These are phyloP conservation scores for Cirrhinus molitorella DNA, from an alignment of 2,797 vertebrate genomes.

Conservation along the genomic window DNA sequence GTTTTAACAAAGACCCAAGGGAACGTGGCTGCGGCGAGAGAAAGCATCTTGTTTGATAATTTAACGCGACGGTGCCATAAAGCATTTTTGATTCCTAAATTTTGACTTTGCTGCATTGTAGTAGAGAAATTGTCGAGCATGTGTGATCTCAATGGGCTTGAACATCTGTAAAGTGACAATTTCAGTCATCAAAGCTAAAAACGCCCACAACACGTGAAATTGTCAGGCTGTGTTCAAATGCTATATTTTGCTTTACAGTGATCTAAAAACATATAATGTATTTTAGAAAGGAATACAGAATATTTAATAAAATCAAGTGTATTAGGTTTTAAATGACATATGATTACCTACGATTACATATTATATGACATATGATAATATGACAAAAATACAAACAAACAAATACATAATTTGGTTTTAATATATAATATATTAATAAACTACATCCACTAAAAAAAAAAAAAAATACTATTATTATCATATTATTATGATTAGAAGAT, in stretches of 20 bases:
- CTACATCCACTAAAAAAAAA: no score
- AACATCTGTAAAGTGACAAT: constrained; percentile 43
- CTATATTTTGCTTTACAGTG: not conserved
- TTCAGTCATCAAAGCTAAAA: constrained; percentile 23
- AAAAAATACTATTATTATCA: no score
- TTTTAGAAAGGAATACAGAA: not conserved
- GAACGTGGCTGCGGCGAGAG: constrained; percentile 53
- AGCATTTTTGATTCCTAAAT: constrained; percentile 55
- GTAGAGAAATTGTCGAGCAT: constrained; percentile 16
- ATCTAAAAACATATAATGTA: not conserved
- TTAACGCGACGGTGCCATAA: constrained; percentile 48
- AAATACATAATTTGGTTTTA: no score
- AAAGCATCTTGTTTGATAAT: constrained; percentile 49
- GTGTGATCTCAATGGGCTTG: constrained; percentile 23
- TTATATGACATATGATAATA: not conserved
- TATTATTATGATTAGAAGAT: no score
- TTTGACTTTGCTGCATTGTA: constrained; percentile 36
- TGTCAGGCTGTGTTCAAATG: not conserved
- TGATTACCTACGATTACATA: not conserved
- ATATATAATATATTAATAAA: no score
- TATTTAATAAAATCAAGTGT: not conserved
- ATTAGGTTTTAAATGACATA: not conserved
- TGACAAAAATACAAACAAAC: no score
- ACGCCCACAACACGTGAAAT: not conserved
- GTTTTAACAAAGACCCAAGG: constrained; percentile 73